These are phyloP conservation scores for Ginglymostoma cirratum DNA, from an alignment of 2,113 vertebrate species.

Conservation along the genomic window DNA sequence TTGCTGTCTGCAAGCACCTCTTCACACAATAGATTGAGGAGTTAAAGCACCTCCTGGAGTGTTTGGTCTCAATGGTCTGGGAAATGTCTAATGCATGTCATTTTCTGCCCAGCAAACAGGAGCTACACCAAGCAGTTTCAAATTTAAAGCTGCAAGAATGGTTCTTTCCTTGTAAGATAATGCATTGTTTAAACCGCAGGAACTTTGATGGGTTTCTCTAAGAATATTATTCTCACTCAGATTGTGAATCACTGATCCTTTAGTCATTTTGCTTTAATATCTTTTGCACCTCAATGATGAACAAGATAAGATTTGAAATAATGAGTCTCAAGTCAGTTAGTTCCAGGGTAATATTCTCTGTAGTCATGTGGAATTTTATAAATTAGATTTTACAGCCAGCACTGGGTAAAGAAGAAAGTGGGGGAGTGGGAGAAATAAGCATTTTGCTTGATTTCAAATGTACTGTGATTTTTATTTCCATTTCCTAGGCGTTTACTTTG, in stretches of 20 bases:
- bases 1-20: neutral
- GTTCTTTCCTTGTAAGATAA: neutral
- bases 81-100: neutral
- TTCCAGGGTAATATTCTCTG: neutral
- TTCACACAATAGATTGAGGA: neutral
- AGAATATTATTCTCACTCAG: neutral
- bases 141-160: neutral
- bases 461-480: neutral
- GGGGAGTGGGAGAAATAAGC: neutral
- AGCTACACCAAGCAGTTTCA: neutral
- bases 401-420: neutral
- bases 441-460: neutral
- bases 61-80: neutral
- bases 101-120: neutral
- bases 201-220: neutral
- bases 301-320: neutral
- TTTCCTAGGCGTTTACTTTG: slow-evolving; percentile 86
- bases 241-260: neutral
- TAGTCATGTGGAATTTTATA: neutral
- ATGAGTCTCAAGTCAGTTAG: neutral
- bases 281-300: neutral
- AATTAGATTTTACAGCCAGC: neutral
- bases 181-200: neutral
- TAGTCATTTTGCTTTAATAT: neutral
- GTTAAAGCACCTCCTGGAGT: neutral